Base-by-base conservation (phyloP, 2,113 vertebrate genomes). In the Tautogolabrus adspersus region DNA sequence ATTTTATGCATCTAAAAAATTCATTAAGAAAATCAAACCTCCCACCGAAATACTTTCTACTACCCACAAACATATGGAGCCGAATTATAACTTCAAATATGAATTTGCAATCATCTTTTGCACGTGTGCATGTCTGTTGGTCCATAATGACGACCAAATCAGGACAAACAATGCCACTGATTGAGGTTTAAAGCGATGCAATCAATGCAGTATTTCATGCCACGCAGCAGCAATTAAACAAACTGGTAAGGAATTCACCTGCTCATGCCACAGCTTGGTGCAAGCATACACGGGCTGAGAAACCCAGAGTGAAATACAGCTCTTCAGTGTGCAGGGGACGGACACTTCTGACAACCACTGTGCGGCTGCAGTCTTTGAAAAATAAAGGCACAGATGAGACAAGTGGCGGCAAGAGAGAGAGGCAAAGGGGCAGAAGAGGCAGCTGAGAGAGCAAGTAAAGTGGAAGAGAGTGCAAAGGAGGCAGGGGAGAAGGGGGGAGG, bases 141-240 rank as follows among this genome's bases (percentile, higher is more conserved):
- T 60, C 76, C 78, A 85, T 75, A 69, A 47, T 34, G 62, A 38
- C 26, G 22, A 22, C 5, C 16, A 55, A 76, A 71, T 69, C 47
- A 49, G 67, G 56, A 62, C 75, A 82, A 26, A 87, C 80, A 89
- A 79, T 78, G 66, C 5, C 0, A 1, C 71, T 92, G 85, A 91
- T 89, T 90, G 76, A 62, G 79, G 52, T 67, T 86, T 66, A 68
- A 83, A 88, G 73, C n/a, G 9, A 64, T 9, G 83, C 80, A 91
- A 82, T 87, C 82, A 88, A 71, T 79, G 77, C 57, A 1, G 54
- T 54, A 21, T 72, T 89, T 83, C 38, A 44, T 54, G 38, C 79
- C 81, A 42, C 0, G 63, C 75, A 77, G 79, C 42, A 83, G 75
- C 76, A 90, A 87, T 88, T 84, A 89, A 44, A 44, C 38, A 37